Evolutionary conservation across 2,888 invertebrate species (phyloP), one percentile per base, ranked within the genome.

Genomic region (Saturnia japonica): DNA sequence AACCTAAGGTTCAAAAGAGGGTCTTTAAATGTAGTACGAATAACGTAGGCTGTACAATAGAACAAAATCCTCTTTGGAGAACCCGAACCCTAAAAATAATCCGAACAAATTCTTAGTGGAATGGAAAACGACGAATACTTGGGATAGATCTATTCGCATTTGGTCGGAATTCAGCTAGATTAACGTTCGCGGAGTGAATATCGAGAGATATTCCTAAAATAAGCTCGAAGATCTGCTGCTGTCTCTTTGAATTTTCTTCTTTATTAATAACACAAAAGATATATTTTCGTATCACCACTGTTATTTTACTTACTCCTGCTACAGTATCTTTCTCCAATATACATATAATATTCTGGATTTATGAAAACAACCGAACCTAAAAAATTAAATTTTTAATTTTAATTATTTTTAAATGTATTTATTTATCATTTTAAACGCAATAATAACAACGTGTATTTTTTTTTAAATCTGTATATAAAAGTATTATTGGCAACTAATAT

Each of bases 141-240:
- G 77, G 79, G 80, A 80, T 80, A 79, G 82, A 81, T 86, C 80
- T 79, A 75, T 79, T 80, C 80, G 79, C 80, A 79, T 79, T 84
- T 81, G 75, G 78, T 76, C 79, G 87, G 86, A 86, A 88, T 88
- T 86, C 86, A 86, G 82, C 80, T 80, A 87, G 88, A 88, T 88
- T 88, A 85, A 82, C 83, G 84, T 82, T 77, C 70, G 76, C 74
- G 76, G 78, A 77, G 80, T 25, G 43, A 51, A 47, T 45, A 54
- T 42, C 64, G 51, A 67, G 51, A 45, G 67, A 69, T 47, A 47
- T 57, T 69, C 64, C 51, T 51, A 67, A 25, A 67, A 25, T 25
- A 12, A 3, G 25, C 9, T 25, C n/a, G n/a, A 19, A 19, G 0
- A 25, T 34, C 11, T 22, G 12, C 11, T 22, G 12, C n/a, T 69